phyloP scores from a whole-genome alignment of 2,888 invertebrate species.

The Linnaemya tessellans region DNA sequence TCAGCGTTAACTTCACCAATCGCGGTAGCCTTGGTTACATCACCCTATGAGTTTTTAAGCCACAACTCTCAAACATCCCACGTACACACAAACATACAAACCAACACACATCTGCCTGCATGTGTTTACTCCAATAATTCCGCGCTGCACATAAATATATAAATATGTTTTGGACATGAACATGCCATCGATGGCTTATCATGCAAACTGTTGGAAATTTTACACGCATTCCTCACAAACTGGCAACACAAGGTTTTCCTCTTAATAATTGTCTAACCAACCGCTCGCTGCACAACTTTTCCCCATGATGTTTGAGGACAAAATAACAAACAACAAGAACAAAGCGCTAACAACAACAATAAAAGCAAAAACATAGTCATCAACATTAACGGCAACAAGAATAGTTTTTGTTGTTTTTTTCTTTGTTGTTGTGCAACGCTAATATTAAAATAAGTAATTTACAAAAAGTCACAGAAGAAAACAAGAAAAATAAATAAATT shows the following conservation, averaged over 20 bases:
- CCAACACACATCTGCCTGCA: not conserved
- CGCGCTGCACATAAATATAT: not conserved
- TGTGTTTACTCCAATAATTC: not conserved
- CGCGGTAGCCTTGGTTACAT: slow-evolving; percentile 5
- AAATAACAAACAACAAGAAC: no score
- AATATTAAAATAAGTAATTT: slow-evolving; percentile 71
- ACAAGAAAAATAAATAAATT: not conserved
- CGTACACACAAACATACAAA: not conserved
- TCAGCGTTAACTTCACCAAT: not conserved
- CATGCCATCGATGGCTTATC: slow-evolving; percentile 63
- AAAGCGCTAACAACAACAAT: no score
- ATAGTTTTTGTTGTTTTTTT: no score
- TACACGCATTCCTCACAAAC: slow-evolving; percentile 69
- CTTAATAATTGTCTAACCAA: slow-evolving; percentile 66
- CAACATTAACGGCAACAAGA: slow-evolving; percentile 37
- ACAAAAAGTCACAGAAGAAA: slow-evolving; percentile 11
- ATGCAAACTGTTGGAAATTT: slow-evolving; percentile 70
- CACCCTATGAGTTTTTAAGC: not conserved
- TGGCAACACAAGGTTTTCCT: slow-evolving; percentile 57
- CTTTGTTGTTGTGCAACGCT: slow-evolving; percentile 44
- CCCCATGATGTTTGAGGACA: slow-evolving; percentile 59
- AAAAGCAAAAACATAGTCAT: slow-evolving; percentile 23
- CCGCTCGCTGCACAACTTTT: slow-evolving; percentile 42
- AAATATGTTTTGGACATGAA: slow-evolving; percentile 10
- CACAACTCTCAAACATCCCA: slow-evolving; percentile 34